Conservation (phyloP, 2,797 vertebrate species). For the Hippocampus kuda region DNA sequence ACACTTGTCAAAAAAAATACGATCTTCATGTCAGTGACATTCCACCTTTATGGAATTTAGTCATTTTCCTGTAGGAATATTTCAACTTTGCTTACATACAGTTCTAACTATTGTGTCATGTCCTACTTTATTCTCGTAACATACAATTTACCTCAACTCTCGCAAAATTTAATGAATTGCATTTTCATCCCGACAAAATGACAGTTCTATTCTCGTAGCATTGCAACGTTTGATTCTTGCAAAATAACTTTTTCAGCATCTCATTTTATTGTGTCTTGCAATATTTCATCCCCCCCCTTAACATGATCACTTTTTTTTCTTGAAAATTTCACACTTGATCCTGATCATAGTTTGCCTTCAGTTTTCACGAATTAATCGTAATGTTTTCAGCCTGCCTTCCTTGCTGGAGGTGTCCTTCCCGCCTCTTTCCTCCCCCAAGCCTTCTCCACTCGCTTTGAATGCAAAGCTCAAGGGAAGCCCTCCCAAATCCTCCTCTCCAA, state of each 20-base stretch:
- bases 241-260: not conserved
- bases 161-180: too few relatives aligned
- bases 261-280: not conserved
- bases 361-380: not conserved
- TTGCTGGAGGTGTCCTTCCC: conserved; percentile 37
- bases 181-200: too few relatives aligned
- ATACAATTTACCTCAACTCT: too few relatives aligned
- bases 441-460: conserved; percentile 30
- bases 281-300: not conserved
- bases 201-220: too few relatives aligned
- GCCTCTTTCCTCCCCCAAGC: conserved; percentile 14
- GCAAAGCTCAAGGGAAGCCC: conserved; percentile 49
- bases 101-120: too few relatives aligned
- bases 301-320: not conserved
- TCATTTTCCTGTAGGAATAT: too few relatives aligned
- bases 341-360: not conserved
- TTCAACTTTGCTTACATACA: too few relatives aligned
- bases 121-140: too few relatives aligned
- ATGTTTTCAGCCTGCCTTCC: conserved; percentile 28
- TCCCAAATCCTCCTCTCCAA: conserved; percentile 39
- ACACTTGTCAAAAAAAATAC: too few relatives aligned
- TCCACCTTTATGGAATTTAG: too few relatives aligned
- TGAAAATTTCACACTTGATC: conserved; percentile 13
- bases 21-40: too few relatives aligned
- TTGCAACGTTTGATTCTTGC: too few relatives aligned